Conservation (phyloP, 2,888 invertebrate species). For the Noctuana brunneofusca region DNA sequence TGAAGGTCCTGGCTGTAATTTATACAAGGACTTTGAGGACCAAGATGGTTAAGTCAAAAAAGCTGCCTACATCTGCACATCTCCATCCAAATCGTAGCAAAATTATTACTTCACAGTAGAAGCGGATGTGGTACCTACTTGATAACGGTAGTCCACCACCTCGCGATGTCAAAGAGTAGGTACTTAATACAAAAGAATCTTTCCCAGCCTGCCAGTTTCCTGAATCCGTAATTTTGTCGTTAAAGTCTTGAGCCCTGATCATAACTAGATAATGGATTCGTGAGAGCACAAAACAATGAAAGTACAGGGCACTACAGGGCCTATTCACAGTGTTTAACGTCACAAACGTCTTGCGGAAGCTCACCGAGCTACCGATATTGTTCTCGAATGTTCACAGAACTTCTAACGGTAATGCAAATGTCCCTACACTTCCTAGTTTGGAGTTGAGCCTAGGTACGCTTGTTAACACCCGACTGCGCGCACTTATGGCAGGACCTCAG, state of each 20-base stretch:
- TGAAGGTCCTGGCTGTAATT: conserved; percentile 73
- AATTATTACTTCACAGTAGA: too few relatives aligned
- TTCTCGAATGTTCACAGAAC: conserved; percentile 65
- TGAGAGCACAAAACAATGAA: conserved; percentile 42
- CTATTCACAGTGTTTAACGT: conserved; percentile 43
- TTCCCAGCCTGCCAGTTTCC: neutral
- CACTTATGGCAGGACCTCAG: conserved; percentile 57
- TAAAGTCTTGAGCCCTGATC: conserved; percentile 9
- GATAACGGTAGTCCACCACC: too few relatives aligned
- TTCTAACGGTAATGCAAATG: conserved; percentile 75
- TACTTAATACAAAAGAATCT: conserved; percentile 8
- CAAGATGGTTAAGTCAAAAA: too few relatives aligned
- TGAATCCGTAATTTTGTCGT: conserved; percentile 8
- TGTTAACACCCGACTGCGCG: conserved; percentile 63
- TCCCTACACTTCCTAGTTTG: conserved; percentile 67
- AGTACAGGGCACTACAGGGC: conserved; percentile 34
- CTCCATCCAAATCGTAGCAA: too few relatives aligned
- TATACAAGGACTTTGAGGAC: conserved; percentile 68
- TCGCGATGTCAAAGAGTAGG: neutral
- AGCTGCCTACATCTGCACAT: too few relatives aligned
- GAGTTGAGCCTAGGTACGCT: conserved; percentile 50
- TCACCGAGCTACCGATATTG: conserved; percentile 59
- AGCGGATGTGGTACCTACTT: too few relatives aligned
- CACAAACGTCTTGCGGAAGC: conserved; percentile 55
- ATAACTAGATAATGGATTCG: conserved; percentile 34